Percentiles rank a stretch among this genome's conserved stretches.
phyloP scores from a whole-genome alignment of 2,888 invertebrate species.

The Cephus sareptanus region DNA sequence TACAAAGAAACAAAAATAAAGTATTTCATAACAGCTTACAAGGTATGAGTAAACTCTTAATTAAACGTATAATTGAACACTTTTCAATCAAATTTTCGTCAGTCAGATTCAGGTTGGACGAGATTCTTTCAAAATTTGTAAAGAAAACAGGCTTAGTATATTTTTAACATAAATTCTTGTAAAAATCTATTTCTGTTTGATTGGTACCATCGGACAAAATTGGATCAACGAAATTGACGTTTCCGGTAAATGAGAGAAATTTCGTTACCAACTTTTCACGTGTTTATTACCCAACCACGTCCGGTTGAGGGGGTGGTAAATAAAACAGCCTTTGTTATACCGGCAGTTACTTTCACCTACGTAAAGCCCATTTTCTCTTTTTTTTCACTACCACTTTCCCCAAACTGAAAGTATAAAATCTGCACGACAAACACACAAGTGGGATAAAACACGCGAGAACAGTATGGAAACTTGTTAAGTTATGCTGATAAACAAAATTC shows the following conservation, averaged over 20 bases:
- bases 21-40: too few species aligned
- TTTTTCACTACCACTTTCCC: not conserved
- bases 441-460: not conserved
- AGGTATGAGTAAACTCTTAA: too few species aligned
- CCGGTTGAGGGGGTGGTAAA: not conserved
- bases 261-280: not conserved
- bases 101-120: too few species aligned
- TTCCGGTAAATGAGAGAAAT: not conserved
- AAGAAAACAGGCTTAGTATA: not conserved
- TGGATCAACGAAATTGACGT: not conserved
- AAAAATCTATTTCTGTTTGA: not conserved
- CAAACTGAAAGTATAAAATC: not conserved
- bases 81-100: too few species aligned
- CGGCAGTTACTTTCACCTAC: not conserved
- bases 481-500: not conserved
- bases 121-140: not conserved
- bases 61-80: too few species aligned
- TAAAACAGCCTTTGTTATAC: not conserved
- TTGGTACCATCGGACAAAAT: not conserved
- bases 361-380: not conserved
- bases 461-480: not conserved
- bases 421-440: not conserved
- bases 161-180: not conserved
- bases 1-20: too few species aligned
- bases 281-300: not conserved